Conservation (phyloP, 2,888 invertebrate genomes). For the Melipona bicolor region DNA sequence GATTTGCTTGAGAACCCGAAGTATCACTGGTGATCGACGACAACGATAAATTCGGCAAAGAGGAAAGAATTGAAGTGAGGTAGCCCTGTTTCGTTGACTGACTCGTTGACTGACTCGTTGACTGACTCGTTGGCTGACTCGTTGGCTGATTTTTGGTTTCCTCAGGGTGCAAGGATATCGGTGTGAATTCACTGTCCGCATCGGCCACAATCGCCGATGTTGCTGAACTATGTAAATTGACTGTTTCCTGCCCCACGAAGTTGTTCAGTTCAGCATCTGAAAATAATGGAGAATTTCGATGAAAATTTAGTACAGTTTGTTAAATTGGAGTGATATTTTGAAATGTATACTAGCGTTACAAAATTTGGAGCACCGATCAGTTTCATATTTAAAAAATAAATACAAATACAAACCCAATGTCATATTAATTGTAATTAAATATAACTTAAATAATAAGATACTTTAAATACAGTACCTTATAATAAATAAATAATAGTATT, state of each 20-base stretch:
- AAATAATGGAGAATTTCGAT: conserved; percentile 29
- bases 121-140: background rate
- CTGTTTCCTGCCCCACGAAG: conserved; percentile 75
- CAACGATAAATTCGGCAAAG: conserved; percentile 79
- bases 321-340: background rate
- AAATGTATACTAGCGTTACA: background rate
- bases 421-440: too few relatives aligned
- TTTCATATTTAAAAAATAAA: too few relatives aligned
- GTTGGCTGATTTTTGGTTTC: conserved; percentile 37
- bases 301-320: background rate
- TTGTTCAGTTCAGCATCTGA: conserved; percentile 76
- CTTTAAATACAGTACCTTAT: too few relatives aligned
- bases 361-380: background rate
- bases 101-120: conserved; percentile 10
- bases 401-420: too few relatives aligned
- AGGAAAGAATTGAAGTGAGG: conserved; percentile 80
- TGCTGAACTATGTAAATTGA: conserved; percentile 27
- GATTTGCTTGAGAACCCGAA: conserved; percentile 38
- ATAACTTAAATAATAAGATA: too few relatives aligned
- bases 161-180: conserved; percentile 38
- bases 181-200: conserved; percentile 37
- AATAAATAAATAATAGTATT: too few relatives aligned
- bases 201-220: background rate
- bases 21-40: conserved; percentile 76
- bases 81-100: conserved; percentile 75